These are phyloP conservation scores for Uloborus diversus DNA, from an alignment of 1,140 invertebrate species.

Conservation along the genomic window DNA sequence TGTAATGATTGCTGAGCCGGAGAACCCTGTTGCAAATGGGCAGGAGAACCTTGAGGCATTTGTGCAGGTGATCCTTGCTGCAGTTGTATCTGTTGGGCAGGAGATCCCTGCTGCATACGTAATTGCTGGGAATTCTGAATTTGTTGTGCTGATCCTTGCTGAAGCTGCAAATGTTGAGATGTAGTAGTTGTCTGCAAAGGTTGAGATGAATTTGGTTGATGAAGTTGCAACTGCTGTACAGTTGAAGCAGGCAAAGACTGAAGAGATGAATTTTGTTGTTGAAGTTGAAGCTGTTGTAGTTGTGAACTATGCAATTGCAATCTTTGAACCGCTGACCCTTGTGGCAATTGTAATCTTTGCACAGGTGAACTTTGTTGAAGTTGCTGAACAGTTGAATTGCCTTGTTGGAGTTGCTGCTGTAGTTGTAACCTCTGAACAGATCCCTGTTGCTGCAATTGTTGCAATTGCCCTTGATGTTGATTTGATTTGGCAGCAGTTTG, in stretches of 20 bases:
- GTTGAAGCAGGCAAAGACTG: background rate
- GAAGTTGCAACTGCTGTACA: constrained; percentile 66
- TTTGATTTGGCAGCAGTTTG: constrained; percentile 10
- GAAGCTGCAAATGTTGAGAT: background rate
- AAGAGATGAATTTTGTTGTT: background rate
- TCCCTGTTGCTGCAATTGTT: constrained; percentile 36
- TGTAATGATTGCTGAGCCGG: constrained; percentile 32
- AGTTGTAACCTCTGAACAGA: constrained; percentile 26
- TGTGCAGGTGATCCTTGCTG: constrained; percentile 49
- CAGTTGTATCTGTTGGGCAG: constrained; percentile 29
- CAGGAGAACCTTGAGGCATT: constrained; percentile 41
- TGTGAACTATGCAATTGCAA: constrained; percentile 13
- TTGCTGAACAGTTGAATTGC: constrained; percentile 1
- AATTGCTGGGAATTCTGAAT: constrained; percentile 29
- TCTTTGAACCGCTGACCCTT: constrained; percentile 58
- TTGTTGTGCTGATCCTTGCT: background rate
- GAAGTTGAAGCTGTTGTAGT: constrained; percentile 62
- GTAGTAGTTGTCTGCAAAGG: constrained; percentile 58
- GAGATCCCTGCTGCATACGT: constrained; percentile 34
- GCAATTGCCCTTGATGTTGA: background rate
- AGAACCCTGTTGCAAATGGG: constrained; percentile 39
- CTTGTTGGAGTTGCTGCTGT: constrained; percentile 38
- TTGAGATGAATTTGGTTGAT: constrained; percentile 66
- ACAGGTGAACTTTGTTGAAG: constrained; percentile 6
- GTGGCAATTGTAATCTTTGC: constrained; percentile 66